Evolutionary conservation across 2,113 vertebrate species (phyloP), one percentile per base, ranked within the genome.

Genomic region (Cyanocitta stelleri): DNA sequence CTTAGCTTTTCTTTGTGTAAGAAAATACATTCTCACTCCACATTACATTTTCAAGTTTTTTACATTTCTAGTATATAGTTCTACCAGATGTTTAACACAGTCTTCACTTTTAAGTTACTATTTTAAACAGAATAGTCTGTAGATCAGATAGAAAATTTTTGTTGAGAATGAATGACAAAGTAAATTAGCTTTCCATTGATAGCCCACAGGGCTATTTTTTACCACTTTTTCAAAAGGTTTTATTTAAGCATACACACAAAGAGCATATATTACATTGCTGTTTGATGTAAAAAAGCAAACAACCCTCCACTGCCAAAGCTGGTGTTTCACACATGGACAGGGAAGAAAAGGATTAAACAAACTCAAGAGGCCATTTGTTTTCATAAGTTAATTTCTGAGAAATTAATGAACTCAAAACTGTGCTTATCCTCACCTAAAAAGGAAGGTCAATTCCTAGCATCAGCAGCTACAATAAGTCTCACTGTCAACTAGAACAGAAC

Each of bases 241-340:
- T 91, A 94, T 96, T 96, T 88, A 80, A 88, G 87, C 68, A 86
- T 24, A 88, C n/a, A 82, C 33, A 85, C 23, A 76, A 62, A 85
- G 11, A 90, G 12, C 39, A 89, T 71, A 35, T 37, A 61, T 66
- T 72, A 94, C 85, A 85, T 43, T 48, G 54, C 63, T 64, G 21
- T 49, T 93, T 30, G 20, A 66, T 55, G 61, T 54, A 61, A 90
- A 93, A 91, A 88, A 93, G 24, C 48, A 86, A 88, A 51, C 59
- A 88, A 92, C 8, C 9, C 26, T 77, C 64, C 14, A 75, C 20
- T 72, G 72, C 19, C 49, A 90, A 88, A 90, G 61, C 48, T 30
- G 13, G 35, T 77, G 63, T 67, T 66, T 83, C 75, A 66, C 29
- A 91, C 3, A 6, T 21, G 29, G 48, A 77, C 13, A 22, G 19